Conservation (phyloP, 2,113 vertebrate genomes). For the Erythrocercus mccallii region DNA sequence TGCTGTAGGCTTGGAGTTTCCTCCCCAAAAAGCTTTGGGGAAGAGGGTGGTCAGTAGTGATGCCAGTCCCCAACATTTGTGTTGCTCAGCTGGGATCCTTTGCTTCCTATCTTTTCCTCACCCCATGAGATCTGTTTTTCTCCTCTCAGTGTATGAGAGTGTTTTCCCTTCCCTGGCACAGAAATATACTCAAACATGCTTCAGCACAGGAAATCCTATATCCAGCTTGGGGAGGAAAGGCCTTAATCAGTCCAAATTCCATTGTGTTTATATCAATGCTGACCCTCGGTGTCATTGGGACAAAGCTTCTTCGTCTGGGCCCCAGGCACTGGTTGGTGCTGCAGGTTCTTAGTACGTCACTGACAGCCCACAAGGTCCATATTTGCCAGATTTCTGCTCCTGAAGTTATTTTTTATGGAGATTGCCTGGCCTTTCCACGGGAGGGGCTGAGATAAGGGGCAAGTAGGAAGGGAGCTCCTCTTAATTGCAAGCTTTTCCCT, state of each 20-base stretch:
- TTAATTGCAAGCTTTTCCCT: conserved; percentile 6
- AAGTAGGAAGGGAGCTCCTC: background rate
- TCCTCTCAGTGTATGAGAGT: background rate
- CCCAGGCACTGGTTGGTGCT: conserved; percentile 31
- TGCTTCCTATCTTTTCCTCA: background rate
- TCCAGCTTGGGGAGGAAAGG: background rate
- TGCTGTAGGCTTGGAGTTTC: background rate
- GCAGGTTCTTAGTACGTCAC: background rate
- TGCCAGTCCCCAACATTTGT: background rate
- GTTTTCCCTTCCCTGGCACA: conserved; percentile 46
- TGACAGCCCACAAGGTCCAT: background rate
- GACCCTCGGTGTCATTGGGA: background rate
- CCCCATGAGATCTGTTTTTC: background rate
- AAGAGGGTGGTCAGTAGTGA: background rate
- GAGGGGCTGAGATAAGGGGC: background rate
- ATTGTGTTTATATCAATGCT: conserved; percentile 54
- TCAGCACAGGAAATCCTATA: conserved; percentile 54
- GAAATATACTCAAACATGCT: conserved; percentile 4
- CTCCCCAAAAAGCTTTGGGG: background rate
- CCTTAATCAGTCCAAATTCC: conserved; percentile 63
- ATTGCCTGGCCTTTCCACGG: background rate
- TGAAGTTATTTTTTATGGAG: background rate
- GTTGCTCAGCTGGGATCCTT: background rate
- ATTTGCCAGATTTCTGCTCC: background rate
- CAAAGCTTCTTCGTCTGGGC: background rate